Conservation (phyloP, 2,888 invertebrate genomes). For the Drosophila subsilvestris region DNA sequence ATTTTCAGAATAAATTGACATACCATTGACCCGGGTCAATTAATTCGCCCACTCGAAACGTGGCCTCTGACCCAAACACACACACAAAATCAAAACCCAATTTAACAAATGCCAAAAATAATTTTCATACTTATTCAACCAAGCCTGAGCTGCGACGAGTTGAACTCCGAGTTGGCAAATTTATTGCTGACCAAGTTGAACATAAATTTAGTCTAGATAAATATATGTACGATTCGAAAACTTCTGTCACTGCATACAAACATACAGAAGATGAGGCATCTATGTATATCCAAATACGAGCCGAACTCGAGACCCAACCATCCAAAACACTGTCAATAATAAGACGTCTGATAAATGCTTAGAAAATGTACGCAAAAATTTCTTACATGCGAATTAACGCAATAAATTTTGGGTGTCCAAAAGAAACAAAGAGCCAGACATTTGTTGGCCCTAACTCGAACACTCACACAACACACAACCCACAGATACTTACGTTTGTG, state of each 20-base stretch:
- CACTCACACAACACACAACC: neutral
- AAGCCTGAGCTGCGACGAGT: slow-evolving; percentile 29
- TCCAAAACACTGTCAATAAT: slow-evolving; percentile 72
- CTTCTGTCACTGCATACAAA: slow-evolving; percentile 42
- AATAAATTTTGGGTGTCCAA: slow-evolving; percentile 62
- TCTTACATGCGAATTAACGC: slow-evolving; percentile 79
- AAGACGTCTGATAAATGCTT: slow-evolving; percentile 79
- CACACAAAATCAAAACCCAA: slow-evolving; percentile 55
- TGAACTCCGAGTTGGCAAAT: slow-evolving; percentile 38
- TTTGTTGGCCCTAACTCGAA: neutral
- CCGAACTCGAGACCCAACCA: neutral
- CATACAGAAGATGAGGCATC: slow-evolving; percentile 15
- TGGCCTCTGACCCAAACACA: neutral
- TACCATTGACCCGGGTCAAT: slow-evolving; percentile 3
- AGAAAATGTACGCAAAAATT: slow-evolving; percentile 64
- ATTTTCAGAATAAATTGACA: neutral
- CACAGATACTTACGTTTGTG: slow-evolving; percentile 39
- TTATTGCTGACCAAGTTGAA: slow-evolving; percentile 59
- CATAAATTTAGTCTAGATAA: slow-evolving; percentile 54
- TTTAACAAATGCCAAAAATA: slow-evolving; percentile 55
- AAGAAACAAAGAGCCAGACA: neutral
- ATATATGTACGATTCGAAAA: slow-evolving; percentile 57
- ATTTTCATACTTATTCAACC: slow-evolving; percentile 55
- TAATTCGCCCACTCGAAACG: slow-evolving; percentile 5
- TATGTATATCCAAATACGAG: slow-evolving; percentile 26